Conservation (phyloP, 2,113 vertebrate genomes). For the Pandion haliaetus region DNA sequence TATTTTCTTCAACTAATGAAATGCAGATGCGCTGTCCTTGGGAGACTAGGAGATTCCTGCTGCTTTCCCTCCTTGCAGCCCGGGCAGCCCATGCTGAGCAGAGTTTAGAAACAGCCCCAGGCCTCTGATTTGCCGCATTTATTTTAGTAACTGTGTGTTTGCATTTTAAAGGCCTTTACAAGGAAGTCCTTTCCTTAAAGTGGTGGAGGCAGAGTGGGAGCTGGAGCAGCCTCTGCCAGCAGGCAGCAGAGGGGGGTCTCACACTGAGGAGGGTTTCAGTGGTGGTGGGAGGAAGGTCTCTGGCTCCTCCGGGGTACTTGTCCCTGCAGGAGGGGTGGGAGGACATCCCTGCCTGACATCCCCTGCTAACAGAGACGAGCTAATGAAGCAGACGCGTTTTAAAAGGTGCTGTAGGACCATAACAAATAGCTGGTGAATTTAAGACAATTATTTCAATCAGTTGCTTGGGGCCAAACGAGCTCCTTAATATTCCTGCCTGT, state of each 20-base stretch:
- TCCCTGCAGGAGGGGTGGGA: not conserved
- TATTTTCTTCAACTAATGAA: slow-evolving; percentile 13
- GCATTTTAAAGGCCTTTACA: slow-evolving; percentile 13
- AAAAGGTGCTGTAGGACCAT: slow-evolving; percentile 11
- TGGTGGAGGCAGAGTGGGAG: not conserved
- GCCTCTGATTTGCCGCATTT: not conserved
- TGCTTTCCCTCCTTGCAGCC: not conserved
- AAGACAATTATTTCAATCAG: slow-evolving; percentile 44
- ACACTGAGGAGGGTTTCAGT: not conserved
- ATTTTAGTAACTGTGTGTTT: slow-evolving; percentile 17
- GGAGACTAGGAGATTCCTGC: not conserved
- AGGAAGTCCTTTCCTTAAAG: not conserved
- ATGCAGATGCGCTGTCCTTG: not conserved
- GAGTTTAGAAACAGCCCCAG: slow-evolving; percentile 2
- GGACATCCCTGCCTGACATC: not conserved
- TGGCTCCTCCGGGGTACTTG: not conserved
- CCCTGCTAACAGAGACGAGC: not conserved
- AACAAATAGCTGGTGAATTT: slow-evolving; percentile 37
- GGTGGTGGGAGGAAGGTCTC: not conserved
- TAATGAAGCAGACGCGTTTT: not conserved
- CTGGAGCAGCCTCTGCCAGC: not conserved
- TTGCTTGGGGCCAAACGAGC: slow-evolving; percentile 24
- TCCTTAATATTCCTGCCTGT: slow-evolving; percentile 49
- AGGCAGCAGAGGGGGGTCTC: not conserved
- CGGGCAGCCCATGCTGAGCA: not conserved